Evolutionary conservation across 1,140 invertebrate genomes (phyloP), one percentile per base, ranked within the genome.

Genomic region (Pteromalus puparum): DNA sequence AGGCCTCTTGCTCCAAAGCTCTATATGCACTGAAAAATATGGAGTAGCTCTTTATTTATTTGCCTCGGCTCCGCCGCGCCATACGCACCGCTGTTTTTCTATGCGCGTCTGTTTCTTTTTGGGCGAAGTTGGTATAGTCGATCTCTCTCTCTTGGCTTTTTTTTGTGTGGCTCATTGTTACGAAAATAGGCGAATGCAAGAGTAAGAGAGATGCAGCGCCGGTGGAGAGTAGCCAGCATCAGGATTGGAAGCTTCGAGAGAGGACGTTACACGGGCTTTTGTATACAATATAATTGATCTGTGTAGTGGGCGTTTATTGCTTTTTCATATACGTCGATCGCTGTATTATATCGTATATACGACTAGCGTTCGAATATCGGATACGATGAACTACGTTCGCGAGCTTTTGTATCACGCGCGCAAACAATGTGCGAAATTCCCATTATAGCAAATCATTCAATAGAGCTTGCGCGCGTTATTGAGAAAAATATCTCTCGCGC

Each of bases 1-100:
- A 5, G 67, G 26, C 67, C 53, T 61, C 6, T 53, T 1, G 30
- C 30, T 30, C 30, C 30, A 5, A 30, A 30, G 30, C 30, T 34
- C 18, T n/a, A 61, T n/a, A 61, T n/a, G 13, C 46, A n/a, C 7
- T 3, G 67, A 70, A 28, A 70, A 13, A 30, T 30, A 15, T n/a
- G 67, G 26, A 70, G 67, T 26, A 70, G 67, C 67, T 26, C 26
- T 70, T 70, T 70, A 70, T 70, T 70, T 70, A 30, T 70, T 70
- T 28, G 67, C 26, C 67, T 61, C 53, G 21, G 18, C 53, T 21
- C 53, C 21, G 53, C 53, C 5, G 21, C 6, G 53, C 53, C 1
- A 12, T 53, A 53, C 5, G 6, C 5, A 21, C 15, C 53, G 46
- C 15, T 61, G 15, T 61, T n/a, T 61, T n/a, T 7, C 21, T 21